Percentiles rank a stretch among this genome's conserved stretches.
phyloP scores from a whole-genome alignment of 2,113 vertebrate species.

The Balaenoptera acutorostrata region DNA sequence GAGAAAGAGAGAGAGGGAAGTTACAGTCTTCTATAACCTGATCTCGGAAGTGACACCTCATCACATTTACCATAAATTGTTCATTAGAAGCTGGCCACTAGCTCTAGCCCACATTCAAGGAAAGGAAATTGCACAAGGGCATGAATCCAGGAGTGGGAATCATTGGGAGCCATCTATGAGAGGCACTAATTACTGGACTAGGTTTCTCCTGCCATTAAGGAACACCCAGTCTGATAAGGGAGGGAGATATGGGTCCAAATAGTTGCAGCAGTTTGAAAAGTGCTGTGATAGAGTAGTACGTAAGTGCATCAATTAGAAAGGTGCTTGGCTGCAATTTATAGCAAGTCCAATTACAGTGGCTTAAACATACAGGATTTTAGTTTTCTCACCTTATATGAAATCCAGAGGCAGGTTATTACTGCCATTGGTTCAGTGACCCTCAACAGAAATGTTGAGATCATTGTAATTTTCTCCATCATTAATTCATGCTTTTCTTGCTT shows the following conservation, averaged over 20 bases:
- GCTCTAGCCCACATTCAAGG: not conserved
- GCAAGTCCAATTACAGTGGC: not conserved
- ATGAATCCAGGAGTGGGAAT: not conserved
- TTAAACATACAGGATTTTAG: not conserved
- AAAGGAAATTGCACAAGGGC: not conserved
- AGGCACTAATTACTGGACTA: not conserved
- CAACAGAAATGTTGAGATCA: not conserved
- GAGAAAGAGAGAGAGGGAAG: not conserved
- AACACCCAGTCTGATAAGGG: not conserved
- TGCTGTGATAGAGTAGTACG: not conserved
- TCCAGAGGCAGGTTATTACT: not conserved
- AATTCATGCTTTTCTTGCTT: not conserved
- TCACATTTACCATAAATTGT: not conserved
- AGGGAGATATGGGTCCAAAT: not conserved
- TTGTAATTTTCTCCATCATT: not conserved
- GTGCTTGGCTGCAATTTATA: not conserved
- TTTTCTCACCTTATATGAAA: not conserved
- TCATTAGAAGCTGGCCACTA: not conserved
- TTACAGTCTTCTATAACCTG: not conserved
- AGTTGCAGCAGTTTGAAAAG: not conserved
- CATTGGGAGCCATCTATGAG: not conserved
- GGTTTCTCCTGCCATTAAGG: not conserved
- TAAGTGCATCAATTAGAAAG: not conserved
- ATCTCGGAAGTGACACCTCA: not conserved
- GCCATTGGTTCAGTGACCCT: not conserved